Conservation (phyloP, 2,888 invertebrate species). For the Resseliella maxima region DNA sequence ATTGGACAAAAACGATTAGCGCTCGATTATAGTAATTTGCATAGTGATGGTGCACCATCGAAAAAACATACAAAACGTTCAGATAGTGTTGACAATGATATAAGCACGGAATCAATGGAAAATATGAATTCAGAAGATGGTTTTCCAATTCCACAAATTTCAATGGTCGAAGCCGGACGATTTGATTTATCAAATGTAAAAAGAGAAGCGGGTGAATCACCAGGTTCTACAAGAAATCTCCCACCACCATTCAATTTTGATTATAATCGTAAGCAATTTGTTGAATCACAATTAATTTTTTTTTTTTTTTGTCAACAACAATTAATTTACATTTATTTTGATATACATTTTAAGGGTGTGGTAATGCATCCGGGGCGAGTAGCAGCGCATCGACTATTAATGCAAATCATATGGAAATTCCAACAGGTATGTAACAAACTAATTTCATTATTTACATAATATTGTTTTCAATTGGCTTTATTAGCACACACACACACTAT, state of each 20-base stretch:
- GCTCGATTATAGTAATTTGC: background rate
- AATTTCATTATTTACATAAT: no score
- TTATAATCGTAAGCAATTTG: conserved; percentile 58
- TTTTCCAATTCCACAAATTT: conserved; percentile 67
- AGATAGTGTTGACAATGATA: conserved; percentile 62
- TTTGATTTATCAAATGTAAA: conserved; percentile 66
- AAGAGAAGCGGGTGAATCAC: conserved; percentile 62
- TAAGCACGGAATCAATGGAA: conserved; percentile 64
- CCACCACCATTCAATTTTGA: conserved; percentile 60
- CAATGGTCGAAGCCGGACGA: conserved; percentile 65
- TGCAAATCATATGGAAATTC: conserved; percentile 68
- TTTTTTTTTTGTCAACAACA: no score
- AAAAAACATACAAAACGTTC: conserved; percentile 65
- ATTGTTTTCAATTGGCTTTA: background rate
- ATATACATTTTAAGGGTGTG: no score
- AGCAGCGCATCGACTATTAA: conserved; percentile 59
- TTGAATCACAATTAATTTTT: background rate
- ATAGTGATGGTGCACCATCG: conserved; percentile 61
- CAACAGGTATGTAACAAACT: conserved; percentile 65
- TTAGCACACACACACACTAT: background rate
- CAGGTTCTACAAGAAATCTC: conserved; percentile 58
- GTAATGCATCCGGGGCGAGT: no score
- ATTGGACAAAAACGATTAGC: conserved; percentile 62
- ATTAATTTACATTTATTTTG: background rate
- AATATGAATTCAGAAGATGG: conserved; percentile 66